Evolutionary conservation across 2,888 invertebrate species (phyloP).

Genomic region (Mythimna impura): DNA sequence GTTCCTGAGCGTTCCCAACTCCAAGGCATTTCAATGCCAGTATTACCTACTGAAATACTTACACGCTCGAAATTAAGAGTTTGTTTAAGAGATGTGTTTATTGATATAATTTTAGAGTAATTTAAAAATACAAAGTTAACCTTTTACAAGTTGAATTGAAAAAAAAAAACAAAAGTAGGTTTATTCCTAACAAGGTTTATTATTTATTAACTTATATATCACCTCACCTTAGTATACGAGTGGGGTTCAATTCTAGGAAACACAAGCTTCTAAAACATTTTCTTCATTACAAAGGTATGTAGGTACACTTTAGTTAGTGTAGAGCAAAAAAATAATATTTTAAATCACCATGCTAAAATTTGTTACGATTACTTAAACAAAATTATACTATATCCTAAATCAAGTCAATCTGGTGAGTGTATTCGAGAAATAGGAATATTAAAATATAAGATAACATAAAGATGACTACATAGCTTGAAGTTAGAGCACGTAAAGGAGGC

Average conservation of each 20-base stretch:
- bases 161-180: too few species aligned
- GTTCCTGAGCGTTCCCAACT: background rate
- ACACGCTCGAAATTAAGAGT: background rate
- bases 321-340: too few species aligned
- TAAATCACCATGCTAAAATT: background rate
- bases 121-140: background rate
- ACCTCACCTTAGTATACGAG: too few species aligned
- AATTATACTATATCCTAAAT: background rate
- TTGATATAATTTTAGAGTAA: background rate
- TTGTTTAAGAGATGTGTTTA: too few species aligned
- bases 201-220: too few species aligned
- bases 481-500: slow-evolving; percentile 22
- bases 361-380: background rate
- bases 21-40: background rate
- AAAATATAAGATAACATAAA: slow-evolving; percentile 11
- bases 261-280: too few species aligned
- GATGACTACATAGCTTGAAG: background rate
- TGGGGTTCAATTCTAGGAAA: too few species aligned
- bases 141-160: background rate
- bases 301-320: too few species aligned
- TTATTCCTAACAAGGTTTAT: too few species aligned
- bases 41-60: background rate
- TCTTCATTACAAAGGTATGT: too few species aligned
- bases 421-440: background rate
- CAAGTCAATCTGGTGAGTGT: background rate